A percentile compares a stretch with the other conserved stretches of the same genome.
phyloP scores from a whole-genome alignment of 2,797 vertebrate species.

The Ataeniobius toweri region DNA sequence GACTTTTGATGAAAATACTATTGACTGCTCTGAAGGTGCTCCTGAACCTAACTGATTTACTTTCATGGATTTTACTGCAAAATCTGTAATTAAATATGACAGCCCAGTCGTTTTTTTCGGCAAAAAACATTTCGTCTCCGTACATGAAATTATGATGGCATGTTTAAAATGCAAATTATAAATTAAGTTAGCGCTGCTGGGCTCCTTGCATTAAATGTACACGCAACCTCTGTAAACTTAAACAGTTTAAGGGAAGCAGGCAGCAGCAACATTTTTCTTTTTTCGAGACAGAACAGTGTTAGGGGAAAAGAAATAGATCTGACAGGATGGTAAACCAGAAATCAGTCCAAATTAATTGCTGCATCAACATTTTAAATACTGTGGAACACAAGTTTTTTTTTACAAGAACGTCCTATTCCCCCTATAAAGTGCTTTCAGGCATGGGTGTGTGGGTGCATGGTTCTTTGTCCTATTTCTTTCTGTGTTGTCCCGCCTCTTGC shows the following conservation, averaged over 20 bases:
- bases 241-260: slow-evolving; percentile 2
- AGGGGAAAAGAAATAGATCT: neutral
- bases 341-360: neutral
- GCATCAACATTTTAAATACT: neutral
- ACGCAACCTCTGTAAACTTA: slow-evolving; percentile 8
- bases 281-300: neutral
- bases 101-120: slow-evolving; percentile 4
- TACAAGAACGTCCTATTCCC: too few relatives aligned
- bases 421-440: too few relatives aligned
- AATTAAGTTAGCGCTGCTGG: slow-evolving; percentile 12
- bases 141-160: slow-evolving; percentile 4
- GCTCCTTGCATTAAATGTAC: slow-evolving; percentile 5
- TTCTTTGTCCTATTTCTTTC: too few relatives aligned
- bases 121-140: slow-evolving; percentile 6
- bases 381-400: neutral
- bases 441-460: too few relatives aligned
- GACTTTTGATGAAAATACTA: slow-evolving; percentile 11
- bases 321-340: neutral
- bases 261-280: neutral
- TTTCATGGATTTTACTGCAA: slow-evolving; percentile 2
- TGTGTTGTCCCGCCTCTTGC: too few relatives aligned
- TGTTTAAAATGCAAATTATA: slow-evolving; percentile 20
- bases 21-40: slow-evolving; percentile 10
- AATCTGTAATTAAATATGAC: slow-evolving; percentile 7
- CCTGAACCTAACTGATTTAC: slow-evolving; percentile 9